Base-by-base conservation (phyloP, 1,140 invertebrate genomes). In the Dreissena rostriformis region DNA sequence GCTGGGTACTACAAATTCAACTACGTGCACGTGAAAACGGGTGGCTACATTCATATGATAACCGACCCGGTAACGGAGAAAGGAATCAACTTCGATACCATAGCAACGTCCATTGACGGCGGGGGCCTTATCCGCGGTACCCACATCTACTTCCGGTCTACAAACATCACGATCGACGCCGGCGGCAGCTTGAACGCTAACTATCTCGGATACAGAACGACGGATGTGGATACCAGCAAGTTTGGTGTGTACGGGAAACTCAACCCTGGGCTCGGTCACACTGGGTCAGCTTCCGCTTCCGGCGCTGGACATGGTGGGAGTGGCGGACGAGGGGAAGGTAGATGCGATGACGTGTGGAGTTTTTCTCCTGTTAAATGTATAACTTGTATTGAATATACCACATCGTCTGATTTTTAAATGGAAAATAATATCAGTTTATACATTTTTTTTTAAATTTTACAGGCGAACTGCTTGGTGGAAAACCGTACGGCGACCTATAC, bases 251-350 rank as follows among this genome's bases (percentile, higher is more conserved):
- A 89, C 80, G 89, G 89, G 19, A 67, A 87, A 22, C 87, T 90
- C 22, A 91, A 90, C 61, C 88, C 86, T 22, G 90, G 90, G 22
- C 84, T 71, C 4, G 88, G 89, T 29, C 65, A 75, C 15, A 67
- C 74, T 15, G 71, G 82, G 0, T 55, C 28, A 14, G 14, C 51
- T 19, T 65, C 53, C n/a, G 52, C 29, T 11, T 81, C 70, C 22
- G 73, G 68, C 0, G 90, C 85, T 28, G 90, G 90, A 53, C 90
- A 91, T 82, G 90, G 90, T 14, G 90, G 90, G 17, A 89, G 87
- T 75, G 90, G 90, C 51, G 90, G 89, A 39, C 77, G 85, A 57
- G 89, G 86, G 8, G 57, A 86, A 86, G 86, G 89, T 90, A 79
- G 63, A 82, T 61, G 6, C 2, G 39, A 39, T 39, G 39, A 39